Conservation (phyloP, 37 sponge, comb jelly and placozoan genomes). For the Spongilla lacustris region DNA sequence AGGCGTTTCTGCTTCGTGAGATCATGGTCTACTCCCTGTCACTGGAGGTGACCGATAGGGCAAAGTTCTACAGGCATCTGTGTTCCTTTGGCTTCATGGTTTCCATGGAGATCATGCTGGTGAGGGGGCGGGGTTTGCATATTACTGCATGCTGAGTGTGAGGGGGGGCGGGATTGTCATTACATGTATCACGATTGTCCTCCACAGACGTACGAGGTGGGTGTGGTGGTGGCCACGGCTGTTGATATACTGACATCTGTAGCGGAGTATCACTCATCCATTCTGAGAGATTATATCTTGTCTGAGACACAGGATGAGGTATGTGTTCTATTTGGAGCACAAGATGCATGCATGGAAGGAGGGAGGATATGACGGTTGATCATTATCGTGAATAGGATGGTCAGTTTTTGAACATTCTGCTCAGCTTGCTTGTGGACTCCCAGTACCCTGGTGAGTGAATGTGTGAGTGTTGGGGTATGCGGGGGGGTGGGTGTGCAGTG, state of each 20-base stretch:
- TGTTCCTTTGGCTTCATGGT: constrained; percentile 51
- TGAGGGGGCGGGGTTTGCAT: not conserved
- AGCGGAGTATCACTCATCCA: constrained; percentile 55
- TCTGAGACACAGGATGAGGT: constrained; percentile 44
- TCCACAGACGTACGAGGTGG: constrained; percentile 63
- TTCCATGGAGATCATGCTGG: constrained; percentile 77
- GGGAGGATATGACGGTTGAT: not conserved
- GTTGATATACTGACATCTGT: constrained; percentile 80
- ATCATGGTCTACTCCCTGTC: constrained; percentile 38
- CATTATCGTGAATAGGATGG: constrained; percentile 44
- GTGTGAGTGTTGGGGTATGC: not conserved
- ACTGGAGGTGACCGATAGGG: constrained; percentile 37
- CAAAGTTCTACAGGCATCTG: constrained; percentile 52
- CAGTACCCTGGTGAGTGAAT: constrained; percentile 60
- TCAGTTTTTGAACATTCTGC: constrained; percentile 78
- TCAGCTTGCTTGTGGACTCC: constrained; percentile 78
- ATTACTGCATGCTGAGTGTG: no score
- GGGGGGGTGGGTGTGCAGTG: not conserved
- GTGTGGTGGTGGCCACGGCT: constrained; percentile 55
- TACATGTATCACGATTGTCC: not conserved
- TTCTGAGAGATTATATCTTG: constrained; percentile 65
- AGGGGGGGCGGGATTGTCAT: not conserved
- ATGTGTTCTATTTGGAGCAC: not conserved
- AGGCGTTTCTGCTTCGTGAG: constrained; percentile 50
- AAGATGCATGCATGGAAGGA: not conserved